These are phyloP conservation scores for Flexamia atlantica DNA, from an alignment of 2,888 invertebrate genomes.

Conservation along the genomic window DNA sequence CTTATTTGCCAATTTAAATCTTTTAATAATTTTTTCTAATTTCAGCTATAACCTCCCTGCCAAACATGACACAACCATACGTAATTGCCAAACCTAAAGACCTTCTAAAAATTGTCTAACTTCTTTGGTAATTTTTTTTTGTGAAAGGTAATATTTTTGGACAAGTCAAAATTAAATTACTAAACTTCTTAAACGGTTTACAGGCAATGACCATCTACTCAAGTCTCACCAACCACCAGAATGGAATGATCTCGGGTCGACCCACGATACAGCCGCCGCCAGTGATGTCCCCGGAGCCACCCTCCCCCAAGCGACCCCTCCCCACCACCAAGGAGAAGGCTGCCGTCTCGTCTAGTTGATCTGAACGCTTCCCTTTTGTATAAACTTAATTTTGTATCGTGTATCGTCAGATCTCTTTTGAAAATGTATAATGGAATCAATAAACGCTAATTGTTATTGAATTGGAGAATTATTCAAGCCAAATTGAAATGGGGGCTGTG, in stretches of 20 bases:
- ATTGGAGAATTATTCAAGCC: neutral
- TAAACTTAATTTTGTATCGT: slow-evolving; percentile 35
- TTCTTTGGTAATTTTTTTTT: too few relatives aligned
- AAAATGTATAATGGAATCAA: slow-evolving; percentile 5
- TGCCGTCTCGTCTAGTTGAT: neutral
- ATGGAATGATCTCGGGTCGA: neutral
- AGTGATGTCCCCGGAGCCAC: neutral
- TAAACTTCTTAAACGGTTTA: too few relatives aligned
- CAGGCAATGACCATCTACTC: slow-evolving; percentile 68
- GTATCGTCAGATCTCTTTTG: slow-evolving; percentile 4
- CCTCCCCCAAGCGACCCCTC: neutral
- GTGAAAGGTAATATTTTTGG: too few relatives aligned
- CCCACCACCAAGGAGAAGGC: slow-evolving; percentile 27
- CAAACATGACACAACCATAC: too few relatives aligned
- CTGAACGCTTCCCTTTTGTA: neutral
- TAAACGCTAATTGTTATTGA: neutral
- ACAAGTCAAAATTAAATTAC: too few relatives aligned
- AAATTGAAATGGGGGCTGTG: too few relatives aligned
- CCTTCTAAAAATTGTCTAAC: too few relatives aligned
- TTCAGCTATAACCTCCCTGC: too few relatives aligned
- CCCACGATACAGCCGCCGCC: neutral
- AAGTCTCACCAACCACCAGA: slow-evolving; percentile 34
- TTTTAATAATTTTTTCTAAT: too few relatives aligned
- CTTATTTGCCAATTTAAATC: too few relatives aligned
- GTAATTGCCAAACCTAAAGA: too few relatives aligned